Evolutionary conservation across 2,888 invertebrate genomes (phyloP).

Genomic region (Morinoia aosen): DNA sequence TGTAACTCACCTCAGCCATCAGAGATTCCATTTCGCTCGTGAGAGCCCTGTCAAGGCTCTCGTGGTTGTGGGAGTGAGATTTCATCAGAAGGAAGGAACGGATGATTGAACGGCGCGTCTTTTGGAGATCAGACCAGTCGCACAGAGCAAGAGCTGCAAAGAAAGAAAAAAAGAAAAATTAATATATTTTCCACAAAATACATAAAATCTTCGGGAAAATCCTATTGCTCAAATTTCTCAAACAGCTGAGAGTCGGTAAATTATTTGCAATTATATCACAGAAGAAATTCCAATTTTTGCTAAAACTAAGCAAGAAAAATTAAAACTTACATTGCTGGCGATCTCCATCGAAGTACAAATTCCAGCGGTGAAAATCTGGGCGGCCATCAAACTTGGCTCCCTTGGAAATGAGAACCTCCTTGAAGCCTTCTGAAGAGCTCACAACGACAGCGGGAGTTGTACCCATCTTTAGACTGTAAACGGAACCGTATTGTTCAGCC

Average conservation of each 20-base stretch:
- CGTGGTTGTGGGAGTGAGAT: conserved; percentile 77
- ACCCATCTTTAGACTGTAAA: conserved; percentile 66
- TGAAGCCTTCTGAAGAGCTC: conserved; percentile 62
- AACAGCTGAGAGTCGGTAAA: neutral
- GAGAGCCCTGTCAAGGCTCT: conserved; percentile 80
- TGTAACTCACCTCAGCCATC: conserved; percentile 58
- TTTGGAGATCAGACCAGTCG: conserved; percentile 70
- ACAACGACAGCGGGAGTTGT: conserved; percentile 62
- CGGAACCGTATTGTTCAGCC: conserved; percentile 62
- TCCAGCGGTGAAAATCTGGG: conserved; percentile 85
- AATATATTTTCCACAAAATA: neutral
- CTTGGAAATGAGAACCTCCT: conserved; percentile 70
- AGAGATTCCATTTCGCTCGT: conserved; percentile 74
- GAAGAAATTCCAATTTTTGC: neutral
- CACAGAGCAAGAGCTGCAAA: conserved; percentile 71
- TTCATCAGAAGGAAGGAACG: conserved; percentile 64
- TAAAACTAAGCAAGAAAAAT: neutral
- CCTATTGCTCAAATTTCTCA: neutral
- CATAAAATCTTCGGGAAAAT: neutral
- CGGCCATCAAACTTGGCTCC: conserved; percentile 87
- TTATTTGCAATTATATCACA: neutral
- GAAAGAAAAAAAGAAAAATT: conserved; percentile 61
- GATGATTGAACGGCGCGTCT: conserved; percentile 69
- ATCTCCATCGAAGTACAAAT: conserved; percentile 83
- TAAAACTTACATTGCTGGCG: conserved; percentile 67